A percentile compares a stretch with the other conserved stretches of the same genome.
These are phyloP conservation scores for Ridgeia piscesae DNA, from an alignment of 1,140 invertebrate genomes.

Conservation along the genomic window DNA sequence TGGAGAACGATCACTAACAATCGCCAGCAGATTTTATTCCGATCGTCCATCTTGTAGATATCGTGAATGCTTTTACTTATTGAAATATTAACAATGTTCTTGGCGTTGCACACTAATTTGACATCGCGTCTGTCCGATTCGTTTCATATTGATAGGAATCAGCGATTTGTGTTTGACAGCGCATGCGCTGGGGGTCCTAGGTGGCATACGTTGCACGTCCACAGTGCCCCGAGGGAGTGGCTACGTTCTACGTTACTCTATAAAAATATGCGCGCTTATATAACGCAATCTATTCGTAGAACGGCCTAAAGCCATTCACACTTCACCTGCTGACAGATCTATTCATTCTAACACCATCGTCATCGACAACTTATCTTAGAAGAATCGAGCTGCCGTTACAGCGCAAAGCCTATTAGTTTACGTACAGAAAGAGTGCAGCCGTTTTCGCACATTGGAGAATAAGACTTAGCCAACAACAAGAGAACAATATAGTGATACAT, in stretches of 20 bases:
- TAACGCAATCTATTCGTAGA: no score
- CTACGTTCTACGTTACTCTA: not conserved
- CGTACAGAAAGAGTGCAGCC: no score
- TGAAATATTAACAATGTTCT: conserved; percentile 2
- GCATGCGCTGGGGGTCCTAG: not conserved
- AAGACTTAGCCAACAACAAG: no score
- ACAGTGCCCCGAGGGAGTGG: not conserved
- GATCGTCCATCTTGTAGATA: not conserved
- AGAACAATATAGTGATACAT: no score
- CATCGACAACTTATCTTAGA: no score
- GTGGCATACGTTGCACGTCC: not conserved
- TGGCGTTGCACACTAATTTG: not conserved
- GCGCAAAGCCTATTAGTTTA: no score
- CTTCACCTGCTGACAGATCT: no score
- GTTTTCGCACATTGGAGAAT: no score
- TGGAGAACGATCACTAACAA: not conserved
- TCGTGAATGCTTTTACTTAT: conserved; percentile 1
- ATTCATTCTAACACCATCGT: no score
- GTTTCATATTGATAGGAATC: not conserved
- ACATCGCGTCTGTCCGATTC: not conserved
- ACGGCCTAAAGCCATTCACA: no score
- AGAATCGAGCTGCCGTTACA: no score
- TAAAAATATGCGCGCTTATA: no score
- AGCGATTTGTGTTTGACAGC: not conserved
- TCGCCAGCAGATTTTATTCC: not conserved